phyloP scores from a whole-genome alignment of 2,113 vertebrate species.

The Ranitomeya variabilis region DNA sequence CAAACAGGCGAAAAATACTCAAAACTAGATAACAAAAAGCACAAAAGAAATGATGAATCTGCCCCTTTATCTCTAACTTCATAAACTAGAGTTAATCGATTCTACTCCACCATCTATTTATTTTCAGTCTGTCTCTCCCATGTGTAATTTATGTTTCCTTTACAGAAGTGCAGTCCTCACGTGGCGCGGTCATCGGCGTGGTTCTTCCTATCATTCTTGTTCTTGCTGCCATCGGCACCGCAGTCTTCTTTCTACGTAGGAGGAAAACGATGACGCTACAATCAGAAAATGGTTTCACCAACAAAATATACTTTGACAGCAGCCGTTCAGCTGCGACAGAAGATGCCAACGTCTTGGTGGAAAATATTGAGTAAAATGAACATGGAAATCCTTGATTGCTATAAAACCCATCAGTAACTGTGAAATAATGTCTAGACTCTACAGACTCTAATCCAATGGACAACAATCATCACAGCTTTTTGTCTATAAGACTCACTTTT shows the following conservation, averaged over 20 bases:
- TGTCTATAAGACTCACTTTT: no score
- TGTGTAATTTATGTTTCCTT: background rate
- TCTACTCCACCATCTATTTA: no score
- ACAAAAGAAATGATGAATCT: no score
- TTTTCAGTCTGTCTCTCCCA: no score
- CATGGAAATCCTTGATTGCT: slow-evolving; percentile 58
- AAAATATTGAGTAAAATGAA: slow-evolving; percentile 92
- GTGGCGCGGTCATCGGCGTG: slow-evolving; percentile 68
- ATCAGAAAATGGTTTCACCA: slow-evolving; percentile 82
- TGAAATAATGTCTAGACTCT: no score
- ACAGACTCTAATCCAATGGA: no score
- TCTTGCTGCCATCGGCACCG: slow-evolving; percentile 69
- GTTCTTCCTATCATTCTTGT: slow-evolving; percentile 78
- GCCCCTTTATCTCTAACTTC: no score
- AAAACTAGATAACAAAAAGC: no score
- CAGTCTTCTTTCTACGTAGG: slow-evolving; percentile 79
- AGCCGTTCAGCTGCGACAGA: slow-evolving; percentile 67
- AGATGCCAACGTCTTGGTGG: slow-evolving; percentile 86
- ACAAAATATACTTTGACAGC: slow-evolving; percentile 88
- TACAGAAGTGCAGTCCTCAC: slow-evolving; percentile 61
- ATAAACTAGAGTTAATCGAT: no score
- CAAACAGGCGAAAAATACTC: no score
- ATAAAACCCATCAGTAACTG: no score
- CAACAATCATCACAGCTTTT: no score
- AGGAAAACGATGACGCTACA: slow-evolving; percentile 67